Evolutionary conservation across 2,113 vertebrate genomes (phyloP), one percentile per base, ranked within the genome.

Genomic region (Anarhynchus alexandrinus): DNA sequence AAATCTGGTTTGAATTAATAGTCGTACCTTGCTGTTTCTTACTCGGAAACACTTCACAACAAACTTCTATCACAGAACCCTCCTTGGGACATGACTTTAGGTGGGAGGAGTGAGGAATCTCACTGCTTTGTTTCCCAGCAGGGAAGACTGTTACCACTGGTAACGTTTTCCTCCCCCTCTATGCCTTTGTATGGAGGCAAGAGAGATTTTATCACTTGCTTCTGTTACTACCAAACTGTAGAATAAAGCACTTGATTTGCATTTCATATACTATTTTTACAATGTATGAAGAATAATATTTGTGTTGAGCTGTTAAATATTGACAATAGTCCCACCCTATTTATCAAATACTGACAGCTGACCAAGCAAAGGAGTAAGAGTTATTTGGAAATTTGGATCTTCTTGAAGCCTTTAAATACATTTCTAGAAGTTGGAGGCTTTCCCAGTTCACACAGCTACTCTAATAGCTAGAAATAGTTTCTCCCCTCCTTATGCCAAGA

Each of bases 341-440:
- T 96, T 95, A 95, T 95, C 88, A 95, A 81, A 91, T 55, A 86
- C 71, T 82, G 81, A 96, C 95, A 96, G 92, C 88, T 96, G 86
- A 94, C 86, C 83, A 92, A 93, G 88, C 94, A 94, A 92, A 95
- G 71, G 72, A 86, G 80, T 66, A 92, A 95, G 76, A 84, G 47
- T 51, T 72, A 43, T 82, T 92, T 94, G 78, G 82, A 90, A 86
- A 52, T 77, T 80, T 93, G 88, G 65, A 88, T 82, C 79, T 74
- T 81, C n/a, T 88, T 86, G 90, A 96, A 92, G 79, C n/a, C 78
- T 79, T 87, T 77, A 91, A 91, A 94, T 70, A 51, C 42, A 79
- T 43, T 88, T 93, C 62, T 91, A 82, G 69, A 82, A 74, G 43
- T 12, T 88, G 93, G 96, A 95, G 82, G 64, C 27, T 65, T 90